These are phyloP conservation scores for Pterocles gutturalis DNA, from an alignment of 2,113 vertebrate genomes.

Conservation along the genomic window DNA sequence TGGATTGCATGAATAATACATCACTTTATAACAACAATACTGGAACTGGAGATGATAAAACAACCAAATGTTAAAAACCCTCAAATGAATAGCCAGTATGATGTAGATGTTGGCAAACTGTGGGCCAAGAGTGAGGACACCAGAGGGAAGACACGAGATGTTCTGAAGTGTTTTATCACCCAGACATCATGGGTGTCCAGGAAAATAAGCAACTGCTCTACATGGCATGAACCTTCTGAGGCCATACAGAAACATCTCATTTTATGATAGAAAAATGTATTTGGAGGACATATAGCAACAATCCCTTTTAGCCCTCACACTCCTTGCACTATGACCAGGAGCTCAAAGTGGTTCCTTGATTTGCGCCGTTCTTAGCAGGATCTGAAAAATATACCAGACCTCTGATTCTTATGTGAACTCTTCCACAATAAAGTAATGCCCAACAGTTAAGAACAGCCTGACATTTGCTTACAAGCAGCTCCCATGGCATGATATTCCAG, in stretches of 20 bases:
- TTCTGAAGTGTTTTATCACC: not conserved
- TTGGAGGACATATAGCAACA: not conserved
- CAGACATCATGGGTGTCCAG: not conserved
- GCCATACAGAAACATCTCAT: not conserved
- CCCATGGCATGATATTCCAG: not conserved
- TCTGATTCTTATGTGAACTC: not conserved
- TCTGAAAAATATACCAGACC: not conserved
- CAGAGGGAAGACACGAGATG: not conserved
- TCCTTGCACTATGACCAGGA: not conserved
- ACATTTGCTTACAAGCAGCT: not conserved
- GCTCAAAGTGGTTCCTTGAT: not conserved
- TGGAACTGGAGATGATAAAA: conserved; percentile 35
- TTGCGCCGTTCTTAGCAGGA: not conserved
- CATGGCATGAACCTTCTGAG: not conserved
- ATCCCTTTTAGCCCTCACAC: not conserved
- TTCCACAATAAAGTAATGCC: not conserved
- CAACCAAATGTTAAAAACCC: conserved; percentile 17
- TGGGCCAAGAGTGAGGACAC: not conserved
- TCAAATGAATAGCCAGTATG: not conserved
- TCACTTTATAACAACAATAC: conserved; percentile 33
- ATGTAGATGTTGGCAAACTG: not conserved
- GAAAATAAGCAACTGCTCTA: not conserved
- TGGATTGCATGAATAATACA: conserved; percentile 56
- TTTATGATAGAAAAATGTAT: not conserved
- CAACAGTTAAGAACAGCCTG: not conserved